Percentiles rank a stretch among this genome's conserved stretches.
phyloP scores from a whole-genome alignment of 2,888 invertebrate genomes.

The Mactromeris polynyma region DNA sequence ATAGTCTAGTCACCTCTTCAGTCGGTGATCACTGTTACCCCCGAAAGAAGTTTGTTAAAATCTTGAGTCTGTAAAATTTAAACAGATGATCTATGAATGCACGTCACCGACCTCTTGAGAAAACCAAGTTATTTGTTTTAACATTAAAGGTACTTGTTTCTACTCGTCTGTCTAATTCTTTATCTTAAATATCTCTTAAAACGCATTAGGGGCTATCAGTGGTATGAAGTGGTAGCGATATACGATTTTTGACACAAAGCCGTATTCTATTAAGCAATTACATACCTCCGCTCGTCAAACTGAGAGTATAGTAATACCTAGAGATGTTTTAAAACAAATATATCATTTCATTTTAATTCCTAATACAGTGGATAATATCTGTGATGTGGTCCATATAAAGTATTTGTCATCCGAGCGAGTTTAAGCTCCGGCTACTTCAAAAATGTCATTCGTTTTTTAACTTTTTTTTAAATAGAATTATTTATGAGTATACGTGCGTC shows the following conservation, averaged over 20 bases:
- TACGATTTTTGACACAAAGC: constrained; percentile 63
- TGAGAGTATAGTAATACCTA: background rate
- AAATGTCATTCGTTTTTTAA: background rate
- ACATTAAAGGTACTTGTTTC: constrained; percentile 60
- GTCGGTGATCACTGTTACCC: background rate
- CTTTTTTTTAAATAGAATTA: background rate
- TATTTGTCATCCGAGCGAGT: background rate
- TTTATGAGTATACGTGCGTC: background rate
- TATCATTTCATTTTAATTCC: background rate
- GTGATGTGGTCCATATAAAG: background rate
- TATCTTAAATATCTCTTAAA: constrained; percentile 68
- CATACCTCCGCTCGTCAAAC: background rate
- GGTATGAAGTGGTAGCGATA: constrained; percentile 50
- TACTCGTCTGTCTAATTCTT: constrained; percentile 46
- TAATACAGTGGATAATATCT: background rate
- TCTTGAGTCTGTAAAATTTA: constrained; percentile 28
- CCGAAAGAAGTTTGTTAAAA: constrained; percentile 41
- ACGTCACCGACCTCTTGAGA: constrained; percentile 53
- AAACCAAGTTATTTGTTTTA: constrained; percentile 61
- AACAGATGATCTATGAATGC: constrained; percentile 33
- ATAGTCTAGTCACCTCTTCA: background rate
- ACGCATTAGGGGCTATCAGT: constrained; percentile 68
- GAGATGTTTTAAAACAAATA: background rate
- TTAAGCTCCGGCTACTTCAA: constrained; percentile 8
- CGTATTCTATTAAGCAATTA: constrained; percentile 43